A percentile compares a stretch with the other conserved stretches of the same genome.
Conservation (phyloP, 2,797 vertebrate species). For the Enteromius anoplus region DNA sequence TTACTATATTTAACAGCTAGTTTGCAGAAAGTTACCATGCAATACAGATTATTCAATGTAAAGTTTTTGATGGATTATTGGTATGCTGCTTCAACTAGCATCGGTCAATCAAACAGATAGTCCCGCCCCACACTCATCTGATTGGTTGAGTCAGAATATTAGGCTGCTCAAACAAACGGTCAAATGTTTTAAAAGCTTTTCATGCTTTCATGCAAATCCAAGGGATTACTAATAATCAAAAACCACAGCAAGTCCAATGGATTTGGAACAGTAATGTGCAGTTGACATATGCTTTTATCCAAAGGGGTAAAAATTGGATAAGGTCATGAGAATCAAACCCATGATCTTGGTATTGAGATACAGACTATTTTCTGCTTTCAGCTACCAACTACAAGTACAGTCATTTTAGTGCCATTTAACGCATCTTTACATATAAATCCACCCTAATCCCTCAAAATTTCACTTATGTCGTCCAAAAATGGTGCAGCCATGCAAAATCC, state of each 20-base stretch:
- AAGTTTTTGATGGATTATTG: not conserved
- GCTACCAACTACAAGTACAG: too few relatives aligned
- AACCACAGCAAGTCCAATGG: not conserved
- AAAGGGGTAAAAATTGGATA: too few relatives aligned
- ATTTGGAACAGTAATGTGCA: not conserved
- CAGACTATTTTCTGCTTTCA: not conserved
- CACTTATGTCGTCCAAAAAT: not conserved
- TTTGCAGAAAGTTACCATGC: too few relatives aligned
- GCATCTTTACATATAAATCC: not conserved
- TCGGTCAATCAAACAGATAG: not conserved
- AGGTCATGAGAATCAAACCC: not conserved
- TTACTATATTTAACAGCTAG: too few relatives aligned
- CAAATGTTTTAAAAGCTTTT: not conserved
- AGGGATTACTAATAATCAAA: not conserved
- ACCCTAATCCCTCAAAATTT: not conserved
- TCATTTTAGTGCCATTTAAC: not conserved
- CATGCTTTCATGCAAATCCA: not conserved
- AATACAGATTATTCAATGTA: not conserved
- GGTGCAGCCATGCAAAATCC: not conserved
- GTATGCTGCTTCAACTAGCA: not conserved
- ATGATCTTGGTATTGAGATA: not conserved
- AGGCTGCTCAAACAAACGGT: not conserved
- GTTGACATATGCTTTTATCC: not conserved
- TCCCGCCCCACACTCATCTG: not conserved
- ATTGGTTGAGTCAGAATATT: not conserved